These are phyloP conservation scores for Sebastolobus altivelis DNA, from an alignment of 2,797 vertebrate species.

Conservation along the genomic window DNA sequence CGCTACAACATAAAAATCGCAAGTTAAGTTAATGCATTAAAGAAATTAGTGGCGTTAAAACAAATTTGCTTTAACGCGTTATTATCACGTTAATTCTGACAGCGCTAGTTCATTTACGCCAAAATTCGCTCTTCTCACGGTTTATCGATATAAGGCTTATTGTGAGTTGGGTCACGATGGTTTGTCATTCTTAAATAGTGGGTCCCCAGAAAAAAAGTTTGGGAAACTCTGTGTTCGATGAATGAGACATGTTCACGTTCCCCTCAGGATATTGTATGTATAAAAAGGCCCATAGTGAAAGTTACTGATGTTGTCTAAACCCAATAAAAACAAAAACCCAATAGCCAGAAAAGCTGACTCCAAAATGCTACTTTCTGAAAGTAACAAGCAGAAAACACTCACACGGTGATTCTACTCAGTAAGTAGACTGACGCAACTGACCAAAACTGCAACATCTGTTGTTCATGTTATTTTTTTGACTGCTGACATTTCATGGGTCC, in stretches of 20 bases:
- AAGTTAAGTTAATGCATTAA: too few relatives aligned
- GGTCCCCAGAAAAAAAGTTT: too few relatives aligned
- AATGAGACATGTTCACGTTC: not conserved
- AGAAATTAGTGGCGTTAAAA: too few relatives aligned
- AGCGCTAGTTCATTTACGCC: too few relatives aligned
- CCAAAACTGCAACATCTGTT: slow-evolving; percentile 7
- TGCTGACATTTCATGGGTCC: slow-evolving; percentile 1
- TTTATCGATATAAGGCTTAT: too few relatives aligned
- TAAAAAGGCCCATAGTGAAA: not conserved
- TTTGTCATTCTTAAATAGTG: too few relatives aligned
- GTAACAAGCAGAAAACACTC: not conserved
- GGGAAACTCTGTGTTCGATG: too few relatives aligned
- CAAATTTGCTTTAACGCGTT: too few relatives aligned
- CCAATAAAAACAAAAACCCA: not conserved
- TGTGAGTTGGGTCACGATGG: too few relatives aligned
- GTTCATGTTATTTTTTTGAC: not conserved
- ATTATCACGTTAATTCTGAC: too few relatives aligned
- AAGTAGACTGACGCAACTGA: not conserved
- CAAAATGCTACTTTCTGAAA: not conserved
- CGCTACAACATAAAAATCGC: too few relatives aligned
- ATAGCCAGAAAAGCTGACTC: not conserved
- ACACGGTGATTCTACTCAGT: not conserved
- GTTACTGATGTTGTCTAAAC: not conserved
- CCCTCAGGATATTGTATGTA: not conserved
- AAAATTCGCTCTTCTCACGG: too few relatives aligned